Conservation (phyloP, 2,888 invertebrate species). For the Plebejus anna region DNA sequence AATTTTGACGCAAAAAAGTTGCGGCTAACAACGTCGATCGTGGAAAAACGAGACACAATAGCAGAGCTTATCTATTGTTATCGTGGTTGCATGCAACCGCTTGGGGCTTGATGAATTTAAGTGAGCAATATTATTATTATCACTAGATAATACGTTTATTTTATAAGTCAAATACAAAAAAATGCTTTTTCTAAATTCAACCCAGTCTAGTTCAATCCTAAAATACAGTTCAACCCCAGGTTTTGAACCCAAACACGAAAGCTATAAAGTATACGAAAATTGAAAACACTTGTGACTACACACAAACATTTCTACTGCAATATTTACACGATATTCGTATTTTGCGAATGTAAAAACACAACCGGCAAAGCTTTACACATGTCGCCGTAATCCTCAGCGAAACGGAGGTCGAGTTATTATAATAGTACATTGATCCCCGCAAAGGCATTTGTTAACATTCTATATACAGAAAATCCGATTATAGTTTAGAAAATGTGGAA, state of each 20-base stretch:
- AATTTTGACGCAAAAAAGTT: too few species aligned
- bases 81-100: too few species aligned
- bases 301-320: neutral
- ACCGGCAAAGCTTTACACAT: slow-evolving; percentile 8
- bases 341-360: neutral
- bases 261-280: neutral
- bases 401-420: slow-evolving; percentile 14
- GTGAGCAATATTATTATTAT: too few species aligned
- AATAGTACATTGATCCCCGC: slow-evolving; percentile 12
- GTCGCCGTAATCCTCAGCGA: neutral
- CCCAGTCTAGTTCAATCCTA: neutral
- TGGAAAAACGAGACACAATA: too few species aligned
- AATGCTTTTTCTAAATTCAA: neutral
- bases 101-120: too few species aligned
- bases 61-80: too few species aligned
- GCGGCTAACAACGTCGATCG: too few species aligned
- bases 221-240: neutral
- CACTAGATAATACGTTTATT: too few species aligned
- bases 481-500: neutral
- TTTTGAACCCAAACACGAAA: neutral
- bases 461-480: neutral
- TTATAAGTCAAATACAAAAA: neutral
- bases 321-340: slow-evolving; percentile 1
- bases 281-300: neutral
- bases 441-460: neutral